These are phyloP conservation scores for Teleogryllus occipitalis DNA, from an alignment of 1,140 invertebrate species.

Conservation along the genomic window DNA sequence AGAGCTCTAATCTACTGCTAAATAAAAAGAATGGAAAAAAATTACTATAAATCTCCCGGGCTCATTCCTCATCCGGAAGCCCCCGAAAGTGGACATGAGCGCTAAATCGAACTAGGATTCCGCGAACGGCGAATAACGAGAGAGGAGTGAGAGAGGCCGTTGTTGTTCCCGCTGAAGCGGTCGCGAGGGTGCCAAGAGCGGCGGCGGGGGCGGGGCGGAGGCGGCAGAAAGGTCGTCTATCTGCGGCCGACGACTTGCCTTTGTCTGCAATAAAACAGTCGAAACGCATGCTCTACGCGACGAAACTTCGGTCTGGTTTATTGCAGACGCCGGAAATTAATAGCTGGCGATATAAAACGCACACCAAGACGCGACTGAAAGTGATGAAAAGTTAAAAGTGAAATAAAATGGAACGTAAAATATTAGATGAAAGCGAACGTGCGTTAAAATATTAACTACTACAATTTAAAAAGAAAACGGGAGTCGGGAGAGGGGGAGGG, in stretches of 20 bases:
- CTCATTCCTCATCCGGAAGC: no score
- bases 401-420: neutral
- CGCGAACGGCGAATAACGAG: no score
- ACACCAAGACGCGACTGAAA: neutral
- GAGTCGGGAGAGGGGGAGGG: neutral
- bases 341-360: neutral
- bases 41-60: no score
- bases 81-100: no score
- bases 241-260: neutral
- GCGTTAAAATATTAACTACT: neutral
- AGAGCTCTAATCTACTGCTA: no score
- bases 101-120: no score
- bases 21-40: no score
- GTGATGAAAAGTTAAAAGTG: constrained; percentile 1
- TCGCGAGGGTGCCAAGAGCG: no score
- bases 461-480: neutral
- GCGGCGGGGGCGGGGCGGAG: no score
- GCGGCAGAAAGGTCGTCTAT: neutral
- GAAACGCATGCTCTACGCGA: neutral
- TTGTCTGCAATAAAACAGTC: neutral
- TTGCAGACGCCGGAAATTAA: neutral
- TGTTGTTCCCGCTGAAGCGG: no score
- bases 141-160: no score
- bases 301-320: constrained; percentile 3
- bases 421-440: constrained; percentile 1